phyloP scores from a whole-genome alignment of 2,797 vertebrate genomes.

The Podargus strigoides region DNA sequence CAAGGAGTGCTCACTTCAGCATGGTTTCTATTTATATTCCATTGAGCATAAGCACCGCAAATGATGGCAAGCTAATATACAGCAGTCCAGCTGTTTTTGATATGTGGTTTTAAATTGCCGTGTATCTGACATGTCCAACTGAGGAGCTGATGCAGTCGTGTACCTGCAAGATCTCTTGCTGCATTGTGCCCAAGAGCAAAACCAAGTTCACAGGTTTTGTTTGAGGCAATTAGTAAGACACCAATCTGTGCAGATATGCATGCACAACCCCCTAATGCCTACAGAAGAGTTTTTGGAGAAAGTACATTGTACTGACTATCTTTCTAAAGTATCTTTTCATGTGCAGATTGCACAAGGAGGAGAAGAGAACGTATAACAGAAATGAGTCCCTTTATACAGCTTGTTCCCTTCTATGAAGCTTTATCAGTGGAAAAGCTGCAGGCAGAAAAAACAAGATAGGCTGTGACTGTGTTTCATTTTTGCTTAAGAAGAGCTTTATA shows the following conservation, averaged over 20 bases:
- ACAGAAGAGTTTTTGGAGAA: background rate
- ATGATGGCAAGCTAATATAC: background rate
- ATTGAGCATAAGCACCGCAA: background rate
- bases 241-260: accelerated
- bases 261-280: background rate
- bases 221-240: background rate
- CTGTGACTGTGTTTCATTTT: background rate
- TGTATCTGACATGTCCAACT: accelerated
- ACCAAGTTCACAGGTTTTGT: background rate
- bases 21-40: background rate
- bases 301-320: background rate
- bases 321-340: background rate
- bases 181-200: background rate
- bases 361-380: background rate
- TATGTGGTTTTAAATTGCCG: background rate
- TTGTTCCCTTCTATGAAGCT: background rate
- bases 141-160: background rate
- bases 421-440: background rate
- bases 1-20: background rate
- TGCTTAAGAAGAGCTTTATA: background rate
- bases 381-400: background rate
- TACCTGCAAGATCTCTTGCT: background rate
- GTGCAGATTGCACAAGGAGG: background rate
- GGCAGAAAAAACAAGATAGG: background rate
- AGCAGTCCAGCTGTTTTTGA: background rate